Conservation (phyloP, 2,797 vertebrate species). For the Valencia hispanica region DNA sequence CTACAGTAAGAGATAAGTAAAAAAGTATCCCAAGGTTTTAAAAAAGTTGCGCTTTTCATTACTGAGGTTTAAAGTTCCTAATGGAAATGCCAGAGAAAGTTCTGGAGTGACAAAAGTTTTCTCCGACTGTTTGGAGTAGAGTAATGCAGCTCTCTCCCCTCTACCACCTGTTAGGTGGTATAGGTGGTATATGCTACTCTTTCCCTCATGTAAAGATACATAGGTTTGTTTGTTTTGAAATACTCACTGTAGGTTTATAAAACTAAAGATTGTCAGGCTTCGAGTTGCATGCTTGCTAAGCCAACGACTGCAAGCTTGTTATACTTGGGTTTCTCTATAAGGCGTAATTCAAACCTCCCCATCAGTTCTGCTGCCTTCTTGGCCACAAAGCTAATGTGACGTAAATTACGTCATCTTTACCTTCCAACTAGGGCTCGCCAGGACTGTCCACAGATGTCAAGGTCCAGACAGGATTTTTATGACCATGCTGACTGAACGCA, state of each 20-base stretch:
- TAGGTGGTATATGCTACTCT: too few relatives aligned
- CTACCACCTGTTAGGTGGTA: not conserved
- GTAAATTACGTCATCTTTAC: not conserved
- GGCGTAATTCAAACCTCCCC: too few relatives aligned
- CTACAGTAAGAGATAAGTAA: not conserved
- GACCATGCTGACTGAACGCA: not conserved
- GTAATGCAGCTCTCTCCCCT: not conserved
- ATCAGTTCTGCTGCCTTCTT: not conserved
- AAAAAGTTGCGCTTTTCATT: not conserved
- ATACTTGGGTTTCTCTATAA: too few relatives aligned
- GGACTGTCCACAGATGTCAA: not conserved
- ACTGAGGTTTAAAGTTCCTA: not conserved
- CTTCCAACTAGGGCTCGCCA: not conserved
- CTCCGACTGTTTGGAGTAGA: too few relatives aligned
- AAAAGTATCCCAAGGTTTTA: not conserved
- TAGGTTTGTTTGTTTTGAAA: not conserved
- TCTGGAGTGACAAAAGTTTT: too few relatives aligned
- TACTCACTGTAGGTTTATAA: not conserved
- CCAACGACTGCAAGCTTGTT: not conserved
- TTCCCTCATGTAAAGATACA: not conserved
- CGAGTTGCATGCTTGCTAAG: not conserved
- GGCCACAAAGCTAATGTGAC: not conserved
- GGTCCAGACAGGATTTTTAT: not conserved
- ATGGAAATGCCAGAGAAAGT: not conserved
- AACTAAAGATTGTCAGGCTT: not conserved